A percentile compares a stretch with the other conserved stretches of the same genome.
These are phyloP conservation scores for Lasiurus borealis DNA, from an alignment of 2,113 vertebrate species.

Conservation along the genomic window DNA sequence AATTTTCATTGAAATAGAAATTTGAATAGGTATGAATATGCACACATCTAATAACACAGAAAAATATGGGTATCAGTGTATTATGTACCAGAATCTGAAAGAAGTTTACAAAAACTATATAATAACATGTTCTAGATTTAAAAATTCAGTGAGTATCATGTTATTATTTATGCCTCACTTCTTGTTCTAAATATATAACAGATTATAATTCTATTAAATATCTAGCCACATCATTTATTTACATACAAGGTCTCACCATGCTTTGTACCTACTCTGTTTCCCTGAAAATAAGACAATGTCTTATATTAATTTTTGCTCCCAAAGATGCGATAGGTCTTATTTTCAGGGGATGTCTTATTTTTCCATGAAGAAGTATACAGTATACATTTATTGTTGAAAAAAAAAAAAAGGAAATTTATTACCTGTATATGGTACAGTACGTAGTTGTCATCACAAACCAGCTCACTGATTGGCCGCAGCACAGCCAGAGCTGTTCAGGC, in stretches of 20 bases:
- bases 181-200: background rate
- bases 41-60: background rate
- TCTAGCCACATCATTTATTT: background rate
- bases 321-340: too few species aligned
- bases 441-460: too few species aligned
- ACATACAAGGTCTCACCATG: background rate
- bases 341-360: too few species aligned
- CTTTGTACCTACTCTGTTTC: background rate
- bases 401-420: too few species aligned
- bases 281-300: too few species aligned
- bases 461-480: too few species aligned
- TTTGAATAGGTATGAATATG: background rate
- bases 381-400: too few species aligned
- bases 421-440: too few species aligned
- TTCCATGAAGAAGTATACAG: too few species aligned
- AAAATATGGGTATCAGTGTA: background rate
- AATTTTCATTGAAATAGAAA: background rate
- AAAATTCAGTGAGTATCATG: background rate
- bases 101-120: background rate
- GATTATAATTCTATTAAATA: background rate
- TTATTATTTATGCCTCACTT: background rate
- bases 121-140: background rate
- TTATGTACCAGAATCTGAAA: background rate
- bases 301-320: too few species aligned
- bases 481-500: too few species aligned